Percentiles rank a stretch among this genome's conserved stretches.
These are phyloP conservation scores for Tympanuchus pallidicinctus DNA, from an alignment of 2,113 vertebrate genomes.

Conservation along the genomic window DNA sequence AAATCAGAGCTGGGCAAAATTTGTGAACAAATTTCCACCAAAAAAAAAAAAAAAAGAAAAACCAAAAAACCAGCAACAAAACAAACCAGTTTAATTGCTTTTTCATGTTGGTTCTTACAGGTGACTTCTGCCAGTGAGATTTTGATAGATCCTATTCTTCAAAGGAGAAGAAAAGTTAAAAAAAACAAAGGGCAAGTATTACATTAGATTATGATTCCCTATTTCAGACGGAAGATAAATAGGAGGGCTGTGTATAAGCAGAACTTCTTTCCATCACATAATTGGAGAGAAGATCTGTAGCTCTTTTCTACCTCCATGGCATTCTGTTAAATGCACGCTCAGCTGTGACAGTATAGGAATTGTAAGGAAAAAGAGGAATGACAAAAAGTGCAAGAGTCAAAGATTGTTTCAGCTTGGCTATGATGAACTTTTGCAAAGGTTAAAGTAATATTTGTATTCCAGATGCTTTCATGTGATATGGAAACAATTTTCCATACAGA, in stretches of 20 bases:
- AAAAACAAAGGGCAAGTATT: background rate
- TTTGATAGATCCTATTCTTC: background rate
- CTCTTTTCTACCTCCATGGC: background rate
- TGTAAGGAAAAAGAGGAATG: background rate
- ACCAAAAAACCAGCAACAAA: background rate
- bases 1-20: background rate
- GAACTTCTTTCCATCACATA: background rate
- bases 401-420: background rate
- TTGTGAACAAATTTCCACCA: background rate
- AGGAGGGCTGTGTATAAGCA: background rate
- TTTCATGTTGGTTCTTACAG: background rate
- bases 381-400: background rate
- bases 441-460: background rate
- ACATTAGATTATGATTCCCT: background rate
- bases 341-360: background rate
- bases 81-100: conserved; percentile 12
- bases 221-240: background rate
- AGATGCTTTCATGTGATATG: background rate
- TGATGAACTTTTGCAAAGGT: background rate
- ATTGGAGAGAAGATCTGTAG: background rate
- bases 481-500: background rate
- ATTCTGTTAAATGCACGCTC: background rate
- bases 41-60: background rate
- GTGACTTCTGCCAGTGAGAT: conserved; percentile 10
- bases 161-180: background rate